Base-by-base conservation (phyloP, 2,113 vertebrate species). In the Paraplagusia blochii region DNA sequence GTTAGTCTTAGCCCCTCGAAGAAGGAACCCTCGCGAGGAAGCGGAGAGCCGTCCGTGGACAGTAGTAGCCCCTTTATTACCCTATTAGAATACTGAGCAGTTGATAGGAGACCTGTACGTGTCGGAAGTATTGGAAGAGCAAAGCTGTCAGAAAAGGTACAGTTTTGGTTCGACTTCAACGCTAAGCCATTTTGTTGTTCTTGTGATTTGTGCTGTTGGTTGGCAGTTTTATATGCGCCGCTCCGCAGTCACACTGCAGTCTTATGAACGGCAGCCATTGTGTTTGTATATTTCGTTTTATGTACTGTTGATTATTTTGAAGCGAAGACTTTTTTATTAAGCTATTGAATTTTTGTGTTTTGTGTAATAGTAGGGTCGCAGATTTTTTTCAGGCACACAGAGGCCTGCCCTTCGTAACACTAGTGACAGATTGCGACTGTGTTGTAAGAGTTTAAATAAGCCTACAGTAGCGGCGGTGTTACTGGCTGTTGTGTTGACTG, bases 1-100 rank as follows among this genome's bases (percentile, higher is more conserved):
- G 81, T 85, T 88, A 74, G 88, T 9, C 17, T 59, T 71, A 52
- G 73, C 72, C 22, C 81, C 84, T 86, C 61, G 63, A 57, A 79
- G 81, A 83, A 60, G 77, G 70, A 74, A 66, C 63, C 66, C 50
- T 15, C 14, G 53, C 71, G 66, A 82, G 73, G 55, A 70, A 40
- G 73, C 58, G 52, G 36, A 49, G 58, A 11, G 11, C 36, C 9
- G 10, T 42, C 11, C 59, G 49, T 34, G 16, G 11, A 14, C 34
- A 69, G 54, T 69, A 73, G 52, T 42, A 54, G 49, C 53, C 48
- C 55, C 22, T 52, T 22, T 29, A 16, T 45, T 42, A 4, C 19
- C 34, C 34, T 34, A 13, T n/a, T 46, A 34, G 4, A 57, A 67
- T 42, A 39, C 9, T 59, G 0, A 4, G 14, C 2, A 56, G 13